Evolutionary conservation across 1,140 invertebrate genomes (phyloP), one percentile per base, ranked within the genome.

Genomic region (Ceratosolen solmsi): DNA sequence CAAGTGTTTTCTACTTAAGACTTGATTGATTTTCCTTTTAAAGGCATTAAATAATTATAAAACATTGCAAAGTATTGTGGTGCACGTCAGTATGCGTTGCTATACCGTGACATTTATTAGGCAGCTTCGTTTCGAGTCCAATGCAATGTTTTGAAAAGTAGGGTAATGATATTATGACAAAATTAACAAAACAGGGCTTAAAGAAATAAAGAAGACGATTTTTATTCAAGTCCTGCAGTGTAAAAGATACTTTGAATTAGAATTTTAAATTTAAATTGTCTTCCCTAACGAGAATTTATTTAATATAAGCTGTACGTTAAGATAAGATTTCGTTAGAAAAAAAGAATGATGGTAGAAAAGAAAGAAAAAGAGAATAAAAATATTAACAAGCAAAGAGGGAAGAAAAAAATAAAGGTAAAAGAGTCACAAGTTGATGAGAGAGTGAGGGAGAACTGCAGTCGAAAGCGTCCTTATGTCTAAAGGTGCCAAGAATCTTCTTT

Each of bases 401-500:
- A 7, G 27, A n/a, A 88, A 88, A 20, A 36, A 20, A 41, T 54
- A 68, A 74, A 72, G 71, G 41, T 73, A 33, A 72, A 77, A 77
- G 27, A 56, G 71, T 7, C 20, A 76, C 71, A 49, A 77, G 56
- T 77, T 65, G 77, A 54, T 77, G 73, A 77, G 82, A 82, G 56
- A 76, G 79, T 74, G 75, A 79, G 78, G 56, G 77, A 84, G 84
- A 85, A 85, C 85, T 83, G 73, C 84, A 85, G 85, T 86, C 84
- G 85, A 86, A 86, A 89, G 89, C 87, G 88, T 88, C 85, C 89
- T 89, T 84, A 88, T 89, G 88, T 89, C 85, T 86, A 87, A 87
- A 89, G 84, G 85, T 86, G 86, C 88, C 87, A 86, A 90, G 89
- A 87, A 87, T 87, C 87, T 89, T 87, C 88, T 86, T 82, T 79